A percentile compares a stretch with the other conserved stretches of the same genome.
These are phyloP conservation scores for Nothura maculosa DNA, from an alignment of 2,797 vertebrate genomes.

Conservation along the genomic window DNA sequence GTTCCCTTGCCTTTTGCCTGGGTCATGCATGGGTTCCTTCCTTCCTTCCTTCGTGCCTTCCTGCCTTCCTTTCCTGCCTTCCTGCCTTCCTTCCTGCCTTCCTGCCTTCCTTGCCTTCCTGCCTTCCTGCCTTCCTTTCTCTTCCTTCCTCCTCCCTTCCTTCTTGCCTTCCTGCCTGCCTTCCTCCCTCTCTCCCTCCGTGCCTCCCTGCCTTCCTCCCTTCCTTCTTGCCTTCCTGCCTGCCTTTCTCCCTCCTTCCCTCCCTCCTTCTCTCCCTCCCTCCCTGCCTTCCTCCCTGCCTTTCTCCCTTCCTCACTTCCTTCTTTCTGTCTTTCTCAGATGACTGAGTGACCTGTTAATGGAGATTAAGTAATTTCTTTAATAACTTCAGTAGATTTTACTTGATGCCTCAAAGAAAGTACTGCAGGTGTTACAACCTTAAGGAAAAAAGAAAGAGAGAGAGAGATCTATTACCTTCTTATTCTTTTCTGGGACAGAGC, in stretches of 20 bases:
- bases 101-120: too few species aligned
- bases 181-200: too few species aligned
- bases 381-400: slow-evolving; percentile 80
- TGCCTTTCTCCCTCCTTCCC: too few species aligned
- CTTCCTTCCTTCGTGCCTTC: too few species aligned
- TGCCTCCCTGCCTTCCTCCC: too few species aligned
- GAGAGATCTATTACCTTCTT: not conserved
- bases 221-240: too few species aligned
- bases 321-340: slow-evolving; percentile 63
- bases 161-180: not conserved
- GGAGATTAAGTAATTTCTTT: slow-evolving; percentile 85
- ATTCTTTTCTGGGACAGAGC: not conserved
- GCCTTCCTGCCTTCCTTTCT: not conserved
- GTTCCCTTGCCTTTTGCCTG: slow-evolving; percentile 67
- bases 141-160: not conserved
- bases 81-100: too few species aligned
- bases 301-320: not conserved
- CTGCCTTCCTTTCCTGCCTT: too few species aligned
- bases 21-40: slow-evolving; percentile 21
- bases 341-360: slow-evolving; percentile 80
- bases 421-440: slow-evolving; percentile 2
- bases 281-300: too few species aligned
- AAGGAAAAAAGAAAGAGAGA: not conserved
- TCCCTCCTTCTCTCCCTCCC: too few species aligned
- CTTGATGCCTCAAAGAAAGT: not conserved